Evolutionary conservation across 2,797 vertebrate genomes (phyloP), one percentile per base, ranked within the genome.

Genomic region (Botia kubotai): DNA sequence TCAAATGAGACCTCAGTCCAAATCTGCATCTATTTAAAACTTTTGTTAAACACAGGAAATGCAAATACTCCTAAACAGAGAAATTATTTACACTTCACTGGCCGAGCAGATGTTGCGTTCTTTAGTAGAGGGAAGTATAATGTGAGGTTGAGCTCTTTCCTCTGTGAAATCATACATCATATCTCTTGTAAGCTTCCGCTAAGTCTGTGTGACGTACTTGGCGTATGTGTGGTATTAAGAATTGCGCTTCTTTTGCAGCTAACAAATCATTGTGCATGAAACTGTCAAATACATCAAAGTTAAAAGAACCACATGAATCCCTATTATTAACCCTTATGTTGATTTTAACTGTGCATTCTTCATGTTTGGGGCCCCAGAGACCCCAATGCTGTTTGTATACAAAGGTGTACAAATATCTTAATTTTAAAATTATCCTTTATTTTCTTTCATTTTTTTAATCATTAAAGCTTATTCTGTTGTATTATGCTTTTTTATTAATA

Each of bases 151-250:
- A 50, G 79, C n/a, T 58, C 26, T 83, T 72, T 87, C 29, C 68
- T 77, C 69, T 79, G 63, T 68, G 53, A 81, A 82, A 81, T 79
- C 36, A 19, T 77, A 75, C 77, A 81, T 73, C 77, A 83, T 77
- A 75, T 81, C 82, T 80, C 77, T 71, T 68, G 21, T 65, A 50
- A 75, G 70, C 82, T 87, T 88, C 87, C 87, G 87, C 66, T 84
- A 58, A 8, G 83, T 72, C 52, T 60, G 33, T 14, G 76, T 79
- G 62, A 79, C 68, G 58, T 65, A 66, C 77, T 66, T 10, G 7
- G 69, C 19, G 39, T 33, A 72, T 23, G 57, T 72, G 26, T 2
- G 0, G 17, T 16, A 1, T 72, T 4, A 16, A 29, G 19, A 43
- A 14, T 53, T 48, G 13, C 11, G 48, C 48, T 50, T 14, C 6